These are phyloP conservation scores for Callosobruchus maculatus DNA, from an alignment of 2,888 invertebrate species.

Conservation along the genomic window DNA sequence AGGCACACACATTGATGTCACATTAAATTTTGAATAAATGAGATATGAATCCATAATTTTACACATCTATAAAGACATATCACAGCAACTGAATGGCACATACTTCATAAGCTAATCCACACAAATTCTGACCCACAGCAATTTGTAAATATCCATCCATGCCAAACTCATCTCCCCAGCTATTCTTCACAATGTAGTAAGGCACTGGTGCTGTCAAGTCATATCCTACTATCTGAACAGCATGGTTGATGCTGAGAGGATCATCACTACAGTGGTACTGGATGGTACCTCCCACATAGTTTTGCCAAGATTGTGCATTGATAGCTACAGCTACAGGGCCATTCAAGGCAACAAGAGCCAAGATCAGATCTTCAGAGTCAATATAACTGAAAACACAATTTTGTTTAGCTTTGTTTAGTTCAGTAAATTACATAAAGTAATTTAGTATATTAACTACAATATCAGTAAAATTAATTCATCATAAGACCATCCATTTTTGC, in stretches of 20 bases:
- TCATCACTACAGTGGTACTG: conserved; percentile 72
- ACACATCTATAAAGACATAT: conserved; percentile 8
- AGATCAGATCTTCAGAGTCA: conserved; percentile 61
- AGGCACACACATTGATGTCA: no score
- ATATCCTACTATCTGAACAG: conserved; percentile 81
- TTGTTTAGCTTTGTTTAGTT: no score
- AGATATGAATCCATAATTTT: no score
- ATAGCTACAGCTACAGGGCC: conserved; percentile 80
- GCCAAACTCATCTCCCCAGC: conserved; percentile 79
- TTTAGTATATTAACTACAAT: no score
- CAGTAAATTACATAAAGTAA: no score
- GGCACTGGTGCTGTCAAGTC: conserved; percentile 69
- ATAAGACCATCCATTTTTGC: no score
- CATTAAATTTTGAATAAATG: no score
- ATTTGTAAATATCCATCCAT: conserved; percentile 72
- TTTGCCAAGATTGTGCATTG: conserved; percentile 81
- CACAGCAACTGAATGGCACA: conserved; percentile 55
- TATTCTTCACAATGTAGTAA: conserved; percentile 79
- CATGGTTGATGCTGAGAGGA: conserved; percentile 67
- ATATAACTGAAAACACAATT: conserved; percentile 54
- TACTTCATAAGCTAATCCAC: conserved; percentile 74
- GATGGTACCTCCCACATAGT: conserved; percentile 80
- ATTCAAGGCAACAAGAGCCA: conserved; percentile 59
- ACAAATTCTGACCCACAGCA: conserved; percentile 64
- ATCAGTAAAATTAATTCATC: no score